Evolutionary conservation across 2,888 invertebrate genomes (phyloP), one percentile per base, ranked within the genome.

Genomic region (Melieria picta): DNA sequence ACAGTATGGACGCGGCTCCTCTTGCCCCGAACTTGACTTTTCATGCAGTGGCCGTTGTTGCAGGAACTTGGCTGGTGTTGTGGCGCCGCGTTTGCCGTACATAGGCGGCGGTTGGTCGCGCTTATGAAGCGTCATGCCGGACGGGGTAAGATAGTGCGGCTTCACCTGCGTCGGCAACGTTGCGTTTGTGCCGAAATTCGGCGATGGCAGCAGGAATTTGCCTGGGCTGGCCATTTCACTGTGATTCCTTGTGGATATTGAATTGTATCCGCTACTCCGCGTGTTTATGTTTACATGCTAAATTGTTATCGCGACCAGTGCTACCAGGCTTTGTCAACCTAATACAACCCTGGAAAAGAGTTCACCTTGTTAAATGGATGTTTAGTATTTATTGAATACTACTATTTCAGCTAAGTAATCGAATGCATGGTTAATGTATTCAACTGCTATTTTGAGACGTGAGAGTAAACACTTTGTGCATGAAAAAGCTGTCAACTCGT

Each of bases 1-100:
- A 86, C 94, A 94, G 85, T 89, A 91, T 81, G 88, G 88, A 58
- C 88, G 30, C 30, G 30, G 30, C 30, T 30, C 30, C 30, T 30
- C 30, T 30, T 30, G 30, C 2, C 30, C 30, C 3, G 30, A 30
- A 30, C 30, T 30, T 3, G 30, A 3, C 30, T 30, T 30, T 30
- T 30, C 30, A 30, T 30, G 30, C 30, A 30, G 2, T 30, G 30
- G 30, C 30, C 30, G 30, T 30, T 30, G 30, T 30, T 71, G 63
- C 5, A 86, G 74, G 66, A 78, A 84, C 71, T 79, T 83, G 1
- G 83, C 79, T 1, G 87, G 86, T 7, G 86, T 76, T 3, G 87
- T 87, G 45, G 85, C 71, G 4, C 87, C 87, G 16, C 84, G 80
- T 52, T 83, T 81, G 1, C 86, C 87, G 70, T 84, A 86, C 86